These are phyloP conservation scores for Cossypha dichroa DNA, from an alignment of 2,797 vertebrate species.

Conservation along the genomic window DNA sequence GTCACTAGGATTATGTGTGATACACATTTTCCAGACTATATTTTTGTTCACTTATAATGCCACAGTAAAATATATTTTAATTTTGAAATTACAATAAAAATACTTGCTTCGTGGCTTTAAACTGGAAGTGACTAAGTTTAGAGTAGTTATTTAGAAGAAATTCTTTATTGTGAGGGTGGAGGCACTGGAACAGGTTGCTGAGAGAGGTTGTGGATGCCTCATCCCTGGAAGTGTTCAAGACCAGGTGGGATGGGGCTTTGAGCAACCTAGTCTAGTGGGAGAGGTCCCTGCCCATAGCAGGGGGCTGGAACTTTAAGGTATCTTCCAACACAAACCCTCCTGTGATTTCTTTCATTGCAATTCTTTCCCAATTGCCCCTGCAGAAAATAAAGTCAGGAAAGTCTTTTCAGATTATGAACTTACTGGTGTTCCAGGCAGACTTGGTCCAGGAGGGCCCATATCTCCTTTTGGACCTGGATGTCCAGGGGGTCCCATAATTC, in stretches of 20 bases:
- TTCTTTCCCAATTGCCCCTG: neutral
- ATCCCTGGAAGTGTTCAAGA: neutral
- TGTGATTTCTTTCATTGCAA: neutral
- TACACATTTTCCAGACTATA: neutral
- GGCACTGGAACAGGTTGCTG: neutral
- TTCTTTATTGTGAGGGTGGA: neutral
- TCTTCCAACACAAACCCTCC: neutral
- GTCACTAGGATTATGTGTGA: neutral
- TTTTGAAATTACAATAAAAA: neutral
- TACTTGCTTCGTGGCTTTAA: neutral
- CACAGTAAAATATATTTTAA: neutral
- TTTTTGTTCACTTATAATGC: neutral
- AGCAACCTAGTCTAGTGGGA: neutral
- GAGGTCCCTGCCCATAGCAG: neutral
- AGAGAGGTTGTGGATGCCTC: neutral
- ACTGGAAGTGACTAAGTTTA: neutral
- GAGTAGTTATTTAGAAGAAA: neutral
- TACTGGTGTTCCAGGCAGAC: slow-evolving; percentile 81
- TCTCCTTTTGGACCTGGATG: slow-evolving; percentile 90
- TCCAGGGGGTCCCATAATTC: slow-evolving; percentile 83
- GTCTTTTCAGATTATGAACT: slow-evolving; percentile 35
- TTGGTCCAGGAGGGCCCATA: slow-evolving; percentile 83
- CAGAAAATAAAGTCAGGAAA: neutral
- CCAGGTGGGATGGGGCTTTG: neutral
- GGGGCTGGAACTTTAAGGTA: neutral